Evolutionary conservation across 2,888 invertebrate genomes (phyloP).

Genomic region (Germaria angustata): DNA sequence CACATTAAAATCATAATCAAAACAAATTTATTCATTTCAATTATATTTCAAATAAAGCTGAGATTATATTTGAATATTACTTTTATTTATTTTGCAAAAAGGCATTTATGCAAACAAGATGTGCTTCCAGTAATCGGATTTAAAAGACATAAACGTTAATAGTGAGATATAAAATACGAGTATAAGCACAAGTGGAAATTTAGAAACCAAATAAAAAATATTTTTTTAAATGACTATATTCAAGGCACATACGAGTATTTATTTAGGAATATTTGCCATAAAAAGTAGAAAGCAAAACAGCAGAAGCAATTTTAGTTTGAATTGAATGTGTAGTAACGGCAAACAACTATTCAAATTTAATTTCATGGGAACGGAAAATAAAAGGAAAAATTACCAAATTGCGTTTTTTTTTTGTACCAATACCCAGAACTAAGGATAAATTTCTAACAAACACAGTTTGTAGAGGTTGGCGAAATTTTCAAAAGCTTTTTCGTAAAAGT

Average conservation of each 20-base stretch:
- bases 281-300: not conserved
- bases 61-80: not conserved
- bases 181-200: not conserved
- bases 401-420: too few relatives aligned
- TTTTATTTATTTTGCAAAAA: not conserved
- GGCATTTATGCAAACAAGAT: not conserved
- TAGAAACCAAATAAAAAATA: constrained; percentile 24
- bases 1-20: too few relatives aligned
- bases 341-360: not conserved
- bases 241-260: not conserved
- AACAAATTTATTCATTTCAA: too few relatives aligned
- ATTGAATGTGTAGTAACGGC: not conserved
- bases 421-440: not conserved
- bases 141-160: constrained; percentile 23
- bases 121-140: constrained; percentile 39
- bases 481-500: constrained; percentile 3
- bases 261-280: not conserved
- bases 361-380: too few relatives aligned
- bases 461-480: not conserved
- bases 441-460: not conserved
- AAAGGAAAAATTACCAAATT: not conserved
- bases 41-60: not conserved
- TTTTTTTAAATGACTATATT: constrained; percentile 4
- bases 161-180: constrained; percentile 14
- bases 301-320: constrained; percentile 12